Percentiles rank a stretch among this genome's conserved stretches.
These are phyloP conservation scores for Dione vanillae DNA, from an alignment of 2,888 invertebrate species.

Conservation along the genomic window DNA sequence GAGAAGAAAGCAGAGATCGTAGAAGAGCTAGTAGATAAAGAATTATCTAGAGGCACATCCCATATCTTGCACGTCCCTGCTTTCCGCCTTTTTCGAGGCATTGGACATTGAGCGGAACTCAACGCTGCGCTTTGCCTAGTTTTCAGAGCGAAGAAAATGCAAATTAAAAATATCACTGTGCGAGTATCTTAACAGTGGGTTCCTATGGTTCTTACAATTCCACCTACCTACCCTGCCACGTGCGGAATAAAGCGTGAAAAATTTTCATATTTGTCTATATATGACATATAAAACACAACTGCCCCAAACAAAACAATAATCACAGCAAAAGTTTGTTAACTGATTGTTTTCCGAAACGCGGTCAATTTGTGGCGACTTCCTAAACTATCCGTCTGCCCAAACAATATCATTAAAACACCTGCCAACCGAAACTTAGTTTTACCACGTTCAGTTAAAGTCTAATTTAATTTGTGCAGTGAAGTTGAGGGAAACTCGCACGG, in stretches of 20 bases:
- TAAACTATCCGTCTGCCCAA: slow-evolving; percentile 46
- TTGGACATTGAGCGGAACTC: too few relatives aligned
- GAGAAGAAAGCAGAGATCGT: too few relatives aligned
- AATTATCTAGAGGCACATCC: too few relatives aligned
- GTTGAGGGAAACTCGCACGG: slow-evolving; percentile 30
- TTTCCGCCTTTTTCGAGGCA: too few relatives aligned
- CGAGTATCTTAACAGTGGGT: too few relatives aligned
- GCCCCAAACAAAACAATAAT: slow-evolving; percentile 17
- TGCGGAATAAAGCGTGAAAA: background rate
- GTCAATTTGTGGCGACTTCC: slow-evolving; percentile 58
- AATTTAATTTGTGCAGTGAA: slow-evolving; percentile 39
- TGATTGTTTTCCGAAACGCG: slow-evolving; percentile 70
- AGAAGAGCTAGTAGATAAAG: too few relatives aligned
- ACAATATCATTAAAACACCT: slow-evolving; percentile 41
- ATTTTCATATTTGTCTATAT: background rate
- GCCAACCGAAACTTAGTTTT: slow-evolving; percentile 35
- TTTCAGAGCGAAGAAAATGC: too few relatives aligned
- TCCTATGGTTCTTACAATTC: too few relatives aligned
- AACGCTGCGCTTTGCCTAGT: too few relatives aligned
- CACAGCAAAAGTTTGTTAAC: slow-evolving; percentile 53
- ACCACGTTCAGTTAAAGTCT: slow-evolving; percentile 38
- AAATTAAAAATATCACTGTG: too few relatives aligned
- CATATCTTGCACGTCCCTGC: too few relatives aligned
- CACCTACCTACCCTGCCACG: background rate
- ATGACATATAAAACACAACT: background rate